These are phyloP conservation scores for Morpho helenor DNA, from an alignment of 2,888 invertebrate species.

Conservation along the genomic window DNA sequence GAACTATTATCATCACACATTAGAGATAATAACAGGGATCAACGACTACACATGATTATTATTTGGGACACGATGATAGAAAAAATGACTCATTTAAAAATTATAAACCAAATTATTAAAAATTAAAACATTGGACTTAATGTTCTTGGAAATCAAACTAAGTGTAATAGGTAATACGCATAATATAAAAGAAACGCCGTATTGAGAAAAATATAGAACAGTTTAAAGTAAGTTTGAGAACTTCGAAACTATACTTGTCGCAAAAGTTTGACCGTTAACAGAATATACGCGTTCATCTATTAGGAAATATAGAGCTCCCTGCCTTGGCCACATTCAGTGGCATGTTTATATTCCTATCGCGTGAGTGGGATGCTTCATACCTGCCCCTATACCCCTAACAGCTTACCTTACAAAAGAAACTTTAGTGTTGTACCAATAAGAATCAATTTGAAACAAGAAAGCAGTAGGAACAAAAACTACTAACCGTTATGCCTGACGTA, in stretches of 20 bases:
- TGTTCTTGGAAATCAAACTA: too few relatives aligned
- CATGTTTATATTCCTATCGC: slow-evolving; percentile 45
- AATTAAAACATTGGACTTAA: too few relatives aligned
- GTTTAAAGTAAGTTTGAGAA: slow-evolving; percentile 23
- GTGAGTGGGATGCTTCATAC: slow-evolving; percentile 37
- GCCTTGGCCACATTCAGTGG: slow-evolving; percentile 36
- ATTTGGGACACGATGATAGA: too few relatives aligned
- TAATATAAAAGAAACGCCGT: too few relatives aligned
- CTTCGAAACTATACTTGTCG: slow-evolving; percentile 41
- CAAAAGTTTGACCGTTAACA: slow-evolving; percentile 69
- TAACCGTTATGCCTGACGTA: slow-evolving; percentile 55
- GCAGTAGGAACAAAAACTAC: slow-evolving; percentile 40
- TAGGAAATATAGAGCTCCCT: slow-evolving; percentile 58
- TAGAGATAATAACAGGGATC: too few relatives aligned
- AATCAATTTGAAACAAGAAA: slow-evolving; percentile 36
- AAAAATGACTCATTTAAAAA: too few relatives aligned
- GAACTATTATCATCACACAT: too few relatives aligned
- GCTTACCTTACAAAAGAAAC: slow-evolving; percentile 38
- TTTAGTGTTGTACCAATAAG: slow-evolving; percentile 39
- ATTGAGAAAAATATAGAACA: slow-evolving; percentile 20
- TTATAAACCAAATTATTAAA: too few relatives aligned
- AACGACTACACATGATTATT: too few relatives aligned
- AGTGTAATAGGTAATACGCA: too few relatives aligned
- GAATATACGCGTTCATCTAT: slow-evolving; percentile 71
- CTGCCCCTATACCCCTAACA: slow-evolving; percentile 26